Evolutionary conservation across 2,888 invertebrate genomes (phyloP), one percentile per base, ranked within the genome.

Genomic region (Trilocha varians): DNA sequence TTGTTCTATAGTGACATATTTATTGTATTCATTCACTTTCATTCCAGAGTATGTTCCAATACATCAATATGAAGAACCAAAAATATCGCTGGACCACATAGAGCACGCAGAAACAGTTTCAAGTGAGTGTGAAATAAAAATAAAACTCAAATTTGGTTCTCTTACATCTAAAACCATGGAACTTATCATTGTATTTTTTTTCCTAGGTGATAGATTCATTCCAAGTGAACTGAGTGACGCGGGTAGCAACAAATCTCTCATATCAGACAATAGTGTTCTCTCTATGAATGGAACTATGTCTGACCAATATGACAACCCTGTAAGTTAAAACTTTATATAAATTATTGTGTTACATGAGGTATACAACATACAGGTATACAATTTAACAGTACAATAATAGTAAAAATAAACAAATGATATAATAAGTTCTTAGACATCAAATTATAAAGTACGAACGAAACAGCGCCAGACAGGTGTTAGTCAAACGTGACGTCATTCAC

Each of bases 241-340:
- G 2, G 78, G 80, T 9, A 83, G 84, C 50, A 80, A 80, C 48
- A 80, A 77, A 47, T 82, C 82, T 1, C 60, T 82, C 0, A 76
- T 82, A 55, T 80, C 82, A 0, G 75, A 78, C 43, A 77, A 70
- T 47, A 82, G 82, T 38, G 71, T 70, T 0, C 66, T 71, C 0
- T 83, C 82, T 0, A 73, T 77, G 55, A 84, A 82, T 39, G 83
- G 79, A 1, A 78, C 78, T 0, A 62, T 78, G 61, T 74, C 82
- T 0, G 78, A 80, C 41, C 65, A 75, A 13, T 80, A 79, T 43
- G 79, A 82, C 41, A 79, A 77, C 49, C 68, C 70, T 32, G 80
- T 82, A 43, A 76, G 79, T 65, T 9, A 11, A 25, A 25, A 25
- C 11, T 9, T 25, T 3, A 25, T 25, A 1, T 25, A 25, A 34